Evolutionary conservation across 2,888 invertebrate species (phyloP).

Genomic region (Cosmia trapezina): DNA sequence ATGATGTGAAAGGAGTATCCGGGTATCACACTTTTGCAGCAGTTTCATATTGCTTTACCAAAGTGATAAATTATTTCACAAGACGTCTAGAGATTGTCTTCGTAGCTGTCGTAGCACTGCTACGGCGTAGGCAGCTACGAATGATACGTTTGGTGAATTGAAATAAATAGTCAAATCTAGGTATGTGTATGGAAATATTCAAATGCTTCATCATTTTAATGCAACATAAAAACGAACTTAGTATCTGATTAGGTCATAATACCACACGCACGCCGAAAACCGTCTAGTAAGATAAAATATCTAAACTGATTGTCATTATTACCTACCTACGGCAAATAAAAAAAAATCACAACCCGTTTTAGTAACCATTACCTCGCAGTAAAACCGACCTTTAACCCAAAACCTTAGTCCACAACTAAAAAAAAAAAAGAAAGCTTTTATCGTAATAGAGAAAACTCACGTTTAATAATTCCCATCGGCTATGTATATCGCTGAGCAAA

Average conservation of each 20-base stretch:
- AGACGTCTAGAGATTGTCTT: neutral
- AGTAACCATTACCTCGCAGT: conserved; percentile 66
- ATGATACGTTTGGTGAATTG: neutral
- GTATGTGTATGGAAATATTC: neutral
- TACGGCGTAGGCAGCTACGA: conserved; percentile 42
- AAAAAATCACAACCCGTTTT: conserved; percentile 20
- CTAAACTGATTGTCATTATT: conserved; percentile 4
- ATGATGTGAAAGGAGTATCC: neutral
- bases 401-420: conserved; percentile 61
- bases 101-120: conserved; percentile 27
- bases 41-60: neutral
- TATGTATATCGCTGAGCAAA: conserved; percentile 61
- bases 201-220: neutral
- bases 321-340: conserved; percentile 26
- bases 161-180: neutral
- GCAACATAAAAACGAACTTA: neutral
- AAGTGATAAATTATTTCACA: neutral
- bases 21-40: neutral
- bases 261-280: neutral
- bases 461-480: conserved; percentile 77
- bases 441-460: conserved; percentile 78
- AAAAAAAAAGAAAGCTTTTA: conserved; percentile 66
- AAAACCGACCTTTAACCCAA: conserved; percentile 69
- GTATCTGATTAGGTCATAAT: neutral
- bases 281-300: conserved; percentile 2